These are phyloP conservation scores for Boloria selene DNA, from an alignment of 2,888 invertebrate genomes.

Conservation along the genomic window DNA sequence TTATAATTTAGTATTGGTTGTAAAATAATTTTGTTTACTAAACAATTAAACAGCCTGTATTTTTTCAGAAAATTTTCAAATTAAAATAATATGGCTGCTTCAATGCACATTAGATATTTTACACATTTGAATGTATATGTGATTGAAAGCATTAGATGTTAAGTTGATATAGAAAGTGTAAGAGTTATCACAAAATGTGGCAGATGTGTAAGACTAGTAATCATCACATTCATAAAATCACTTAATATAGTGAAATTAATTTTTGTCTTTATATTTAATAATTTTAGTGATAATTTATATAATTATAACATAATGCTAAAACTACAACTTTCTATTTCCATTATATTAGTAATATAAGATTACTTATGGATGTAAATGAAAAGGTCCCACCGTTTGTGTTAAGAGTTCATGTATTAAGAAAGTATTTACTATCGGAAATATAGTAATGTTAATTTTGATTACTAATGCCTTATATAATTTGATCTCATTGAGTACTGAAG, in stretches of 20 bases:
- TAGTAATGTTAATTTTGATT: slow-evolving; percentile 21
- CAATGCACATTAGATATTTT: slow-evolving; percentile 16
- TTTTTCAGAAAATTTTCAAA: too few species aligned
- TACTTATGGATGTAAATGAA: slow-evolving; percentile 6
- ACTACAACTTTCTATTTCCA: slow-evolving; percentile 16
- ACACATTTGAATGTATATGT: slow-evolving; percentile 16
- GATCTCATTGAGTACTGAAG: slow-evolving; percentile 30
- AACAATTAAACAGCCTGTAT: too few species aligned
- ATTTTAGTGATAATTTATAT: slow-evolving; percentile 14
- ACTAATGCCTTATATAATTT: slow-evolving; percentile 24
- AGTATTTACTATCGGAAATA: slow-evolving; percentile 24
- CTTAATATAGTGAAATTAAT: neutral
- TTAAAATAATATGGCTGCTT: slow-evolving; percentile 9
- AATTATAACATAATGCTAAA: slow-evolving; percentile 9
- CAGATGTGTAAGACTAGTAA: slow-evolving; percentile 31
- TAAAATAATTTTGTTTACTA: too few species aligned
- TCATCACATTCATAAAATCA: slow-evolving; percentile 12
- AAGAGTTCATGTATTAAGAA: slow-evolving; percentile 25
- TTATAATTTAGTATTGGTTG: too few species aligned
- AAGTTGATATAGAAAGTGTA: slow-evolving; percentile 14
- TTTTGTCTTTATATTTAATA: slow-evolving; percentile 2
- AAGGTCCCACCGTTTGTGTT: slow-evolving; percentile 37
- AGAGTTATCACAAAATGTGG: slow-evolving; percentile 34
- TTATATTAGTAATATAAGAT: neutral
- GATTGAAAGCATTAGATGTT: slow-evolving; percentile 25